Conservation (phyloP, 1,140 invertebrate genomes). For the Trachymyrmex septentrionalis region DNA sequence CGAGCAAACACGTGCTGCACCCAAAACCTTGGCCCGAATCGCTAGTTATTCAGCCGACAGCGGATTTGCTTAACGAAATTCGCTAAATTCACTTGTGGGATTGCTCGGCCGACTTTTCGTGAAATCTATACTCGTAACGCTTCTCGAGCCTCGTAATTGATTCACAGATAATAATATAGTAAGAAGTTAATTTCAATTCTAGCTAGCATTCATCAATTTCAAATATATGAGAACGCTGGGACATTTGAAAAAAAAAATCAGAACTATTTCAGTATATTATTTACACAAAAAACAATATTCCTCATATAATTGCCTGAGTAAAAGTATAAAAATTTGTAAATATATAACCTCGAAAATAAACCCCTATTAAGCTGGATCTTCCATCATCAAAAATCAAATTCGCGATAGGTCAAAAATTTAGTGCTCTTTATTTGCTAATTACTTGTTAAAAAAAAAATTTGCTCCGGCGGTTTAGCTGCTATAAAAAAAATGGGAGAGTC, state of each 20-base stretch:
- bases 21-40: constrained; percentile 80
- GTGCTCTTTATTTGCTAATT: too few species aligned
- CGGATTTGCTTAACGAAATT: constrained; percentile 30
- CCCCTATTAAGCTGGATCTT: too few species aligned
- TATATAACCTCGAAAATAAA: neutral
- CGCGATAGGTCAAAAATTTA: too few species aligned
- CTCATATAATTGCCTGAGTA: neutral
- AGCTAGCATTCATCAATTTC: neutral
- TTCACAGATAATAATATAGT: neutral
- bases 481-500: too few species aligned
- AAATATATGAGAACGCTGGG: neutral
- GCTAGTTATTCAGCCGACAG: constrained; percentile 68
- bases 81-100: constrained; percentile 39
- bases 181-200: constrained; percentile 10
- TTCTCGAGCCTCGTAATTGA: neutral
- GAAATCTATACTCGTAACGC: constrained; percentile 25
- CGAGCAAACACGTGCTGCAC: constrained; percentile 71
- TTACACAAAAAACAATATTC: neutral
- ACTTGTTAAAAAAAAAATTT: too few species aligned
- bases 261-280: neutral
- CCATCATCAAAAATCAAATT: too few species aligned
- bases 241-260: neutral
- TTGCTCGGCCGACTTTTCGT: constrained; percentile 29
- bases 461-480: too few species aligned
- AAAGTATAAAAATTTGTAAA: neutral